Conservation (phyloP, 2,797 vertebrate species). For the Lerista edwardsae region DNA sequence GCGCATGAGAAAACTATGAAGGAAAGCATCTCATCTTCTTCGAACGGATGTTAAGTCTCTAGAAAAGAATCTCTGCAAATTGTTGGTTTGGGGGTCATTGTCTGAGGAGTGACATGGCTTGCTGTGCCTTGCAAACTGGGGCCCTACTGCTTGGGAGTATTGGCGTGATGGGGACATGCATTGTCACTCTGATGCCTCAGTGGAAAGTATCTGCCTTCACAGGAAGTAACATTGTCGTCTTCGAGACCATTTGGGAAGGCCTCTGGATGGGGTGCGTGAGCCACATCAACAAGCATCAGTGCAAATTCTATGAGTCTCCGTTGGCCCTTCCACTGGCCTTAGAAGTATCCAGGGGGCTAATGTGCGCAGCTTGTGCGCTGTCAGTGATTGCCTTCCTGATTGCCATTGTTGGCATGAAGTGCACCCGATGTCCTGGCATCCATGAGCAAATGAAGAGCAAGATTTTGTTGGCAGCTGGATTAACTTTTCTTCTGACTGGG, state of each 20-base stretch:
- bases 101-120: conserved; percentile 65
- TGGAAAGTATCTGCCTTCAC: conserved; percentile 93
- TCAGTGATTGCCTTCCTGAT: conserved; percentile 79
- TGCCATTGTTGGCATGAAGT: conserved; percentile 83
- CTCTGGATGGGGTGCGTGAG: conserved; percentile 93
- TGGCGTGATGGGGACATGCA: conserved; percentile 83
- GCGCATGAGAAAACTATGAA: background rate
- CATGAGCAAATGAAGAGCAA: conserved; percentile 71
- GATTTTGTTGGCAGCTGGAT: conserved; percentile 80
- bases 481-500: conserved; percentile 82
- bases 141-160: conserved; percentile 82
- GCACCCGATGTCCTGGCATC: conserved; percentile 74
- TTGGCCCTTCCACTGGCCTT: conserved; percentile 77
- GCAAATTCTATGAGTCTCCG: conserved; percentile 77
- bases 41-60: background rate
- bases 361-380: conserved; percentile 80
- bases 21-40: background rate
- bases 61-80: no score
- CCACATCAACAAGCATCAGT: conserved; percentile 84
- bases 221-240: conserved; percentile 89
- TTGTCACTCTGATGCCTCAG: conserved; percentile 91
- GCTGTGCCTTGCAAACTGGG: conserved; percentile 79
- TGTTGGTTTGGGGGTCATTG: background rate
- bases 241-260: conserved; percentile 91
- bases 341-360: conserved; percentile 87